Evolutionary conservation across 1,140 invertebrate species (phyloP), one percentile per base, ranked within the genome.

Genomic region (Achroia grisella): DNA sequence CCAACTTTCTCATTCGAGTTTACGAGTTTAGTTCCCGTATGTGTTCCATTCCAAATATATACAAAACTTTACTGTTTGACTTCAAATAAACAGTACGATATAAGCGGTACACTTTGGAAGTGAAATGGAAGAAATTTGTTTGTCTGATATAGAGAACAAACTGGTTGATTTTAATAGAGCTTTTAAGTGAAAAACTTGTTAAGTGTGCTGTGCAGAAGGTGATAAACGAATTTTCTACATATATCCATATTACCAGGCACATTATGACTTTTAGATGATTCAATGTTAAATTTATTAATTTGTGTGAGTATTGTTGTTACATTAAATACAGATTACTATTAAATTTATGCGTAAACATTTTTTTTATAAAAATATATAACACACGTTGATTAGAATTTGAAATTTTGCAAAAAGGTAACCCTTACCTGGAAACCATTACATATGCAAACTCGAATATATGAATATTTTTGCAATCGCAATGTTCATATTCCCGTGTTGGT

Each of bases 291-390:
- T 23, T 23, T 23, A 23, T 23, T 23, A 2, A 30, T 39, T 28
- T 13, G n/a, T 8, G 45, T 37, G 62, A 63, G 59, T 35, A 23
- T 23, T 70, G 71, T 80, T 71, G 72, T 80, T 83, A 79, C 62
- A n/a, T n/a, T n/a, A n/a, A n/a, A n/a, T n/a, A n/a, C n/a, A n/a
- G n/a, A n/a, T n/a, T n/a, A n/a, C n/a, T n/a, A n/a, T n/a, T n/a
- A n/a, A n/a, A n/a, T n/a, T n/a, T n/a, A n/a, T n/a, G n/a, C n/a
- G n/a, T n/a, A n/a, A n/a, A 76, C 74, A 77, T 52, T 57, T 78
- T 68, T 3, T 23, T 2, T 6, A 6, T 23, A 2, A 23, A 23
- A 23, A 23, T 23, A 23, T 23, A 23, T 23, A 3, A n/a, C n/a
- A n/a, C 6, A 23, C 6, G 6, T 6, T 23, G 2, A 6, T 23